These are phyloP conservation scores for Hirtodrosophila trivittata DNA, from an alignment of 2,888 invertebrate species.

Conservation along the genomic window DNA sequence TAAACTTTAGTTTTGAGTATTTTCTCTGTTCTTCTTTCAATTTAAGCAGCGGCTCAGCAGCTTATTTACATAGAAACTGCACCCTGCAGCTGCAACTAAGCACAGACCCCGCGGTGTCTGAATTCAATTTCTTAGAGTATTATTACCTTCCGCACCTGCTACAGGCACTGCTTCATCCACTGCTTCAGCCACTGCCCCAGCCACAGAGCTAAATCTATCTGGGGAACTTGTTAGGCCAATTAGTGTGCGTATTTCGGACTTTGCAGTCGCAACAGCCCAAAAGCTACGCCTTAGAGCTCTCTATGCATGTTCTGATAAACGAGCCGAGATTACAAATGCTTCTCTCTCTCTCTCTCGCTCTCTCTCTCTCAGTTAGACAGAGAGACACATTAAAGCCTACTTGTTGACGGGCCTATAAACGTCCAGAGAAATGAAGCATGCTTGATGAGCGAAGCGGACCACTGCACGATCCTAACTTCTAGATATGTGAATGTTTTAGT, in stretches of 20 bases:
- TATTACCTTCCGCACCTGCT: not conserved
- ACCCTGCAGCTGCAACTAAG: slow-evolving; percentile 20
- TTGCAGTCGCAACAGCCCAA: slow-evolving; percentile 39
- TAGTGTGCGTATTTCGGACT: slow-evolving; percentile 64
- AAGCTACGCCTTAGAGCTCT: slow-evolving; percentile 24
- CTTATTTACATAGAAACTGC: slow-evolving; percentile 54
- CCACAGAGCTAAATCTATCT: not conserved
- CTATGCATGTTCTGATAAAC: slow-evolving; percentile 56
- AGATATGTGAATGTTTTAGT: slow-evolving; percentile 26
- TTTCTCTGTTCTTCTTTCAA: slow-evolving; percentile 32
- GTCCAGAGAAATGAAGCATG: slow-evolving; percentile 70
- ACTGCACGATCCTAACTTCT: slow-evolving; percentile 37
- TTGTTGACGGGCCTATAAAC: slow-evolving; percentile 70
- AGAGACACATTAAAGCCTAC: slow-evolving; percentile 40
- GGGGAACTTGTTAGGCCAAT: slow-evolving; percentile 64
- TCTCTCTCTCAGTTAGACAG: slow-evolving; percentile 1
- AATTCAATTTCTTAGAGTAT: not conserved
- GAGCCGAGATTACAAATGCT: slow-evolving; percentile 58
- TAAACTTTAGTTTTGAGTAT: slow-evolving; percentile 47
- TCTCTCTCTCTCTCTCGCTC: slow-evolving; percentile 2
- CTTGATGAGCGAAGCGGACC: slow-evolving; percentile 63
- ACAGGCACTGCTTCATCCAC: not conserved
- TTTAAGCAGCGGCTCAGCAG: slow-evolving; percentile 34
- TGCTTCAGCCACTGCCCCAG: not conserved
- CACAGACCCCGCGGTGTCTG: slow-evolving; percentile 3